phyloP scores from a whole-genome alignment of 2,888 invertebrate species.

The Biston betularia region DNA sequence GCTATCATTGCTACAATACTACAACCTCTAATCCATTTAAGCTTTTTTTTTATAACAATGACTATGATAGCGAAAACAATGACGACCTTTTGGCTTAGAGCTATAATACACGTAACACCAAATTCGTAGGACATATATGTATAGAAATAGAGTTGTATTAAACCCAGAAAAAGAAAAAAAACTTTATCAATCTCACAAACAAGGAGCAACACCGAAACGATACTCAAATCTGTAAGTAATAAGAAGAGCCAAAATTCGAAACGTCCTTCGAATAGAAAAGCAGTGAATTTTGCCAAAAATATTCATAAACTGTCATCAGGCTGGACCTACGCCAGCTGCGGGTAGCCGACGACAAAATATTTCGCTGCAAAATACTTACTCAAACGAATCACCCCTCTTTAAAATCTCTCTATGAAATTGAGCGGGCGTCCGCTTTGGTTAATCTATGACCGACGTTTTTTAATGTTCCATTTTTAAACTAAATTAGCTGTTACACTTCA shows the following conservation, averaged over 20 bases:
- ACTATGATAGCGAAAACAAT: no score
- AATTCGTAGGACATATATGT: no score
- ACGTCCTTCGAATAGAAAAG: conserved; percentile 70
- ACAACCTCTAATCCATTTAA: no score
- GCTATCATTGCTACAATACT: no score
- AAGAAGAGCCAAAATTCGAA: conserved; percentile 72
- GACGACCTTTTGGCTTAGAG: no score
- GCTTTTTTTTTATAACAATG: no score
- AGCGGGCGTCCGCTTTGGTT: conserved; percentile 67
- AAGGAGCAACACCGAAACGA: conserved; percentile 27
- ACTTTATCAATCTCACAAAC: conserved; percentile 34
- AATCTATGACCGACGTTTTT: conserved; percentile 55
- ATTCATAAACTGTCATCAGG: conserved; percentile 86
- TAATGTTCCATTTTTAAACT: neutral
- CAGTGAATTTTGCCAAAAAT: conserved; percentile 81
- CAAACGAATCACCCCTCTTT: conserved; percentile 79
- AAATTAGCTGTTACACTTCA: no score
- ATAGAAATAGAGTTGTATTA: no score
- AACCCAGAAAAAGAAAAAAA: neutral
- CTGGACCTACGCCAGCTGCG: conserved; percentile 84
- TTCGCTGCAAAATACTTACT: conserved; percentile 82
- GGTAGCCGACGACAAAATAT: conserved; percentile 82
- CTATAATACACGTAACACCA: no score
- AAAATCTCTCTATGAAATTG: conserved; percentile 79
- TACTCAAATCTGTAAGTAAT: conserved; percentile 47